Conservation (phyloP, 1,140 invertebrate species). For the Musca domestica region DNA sequence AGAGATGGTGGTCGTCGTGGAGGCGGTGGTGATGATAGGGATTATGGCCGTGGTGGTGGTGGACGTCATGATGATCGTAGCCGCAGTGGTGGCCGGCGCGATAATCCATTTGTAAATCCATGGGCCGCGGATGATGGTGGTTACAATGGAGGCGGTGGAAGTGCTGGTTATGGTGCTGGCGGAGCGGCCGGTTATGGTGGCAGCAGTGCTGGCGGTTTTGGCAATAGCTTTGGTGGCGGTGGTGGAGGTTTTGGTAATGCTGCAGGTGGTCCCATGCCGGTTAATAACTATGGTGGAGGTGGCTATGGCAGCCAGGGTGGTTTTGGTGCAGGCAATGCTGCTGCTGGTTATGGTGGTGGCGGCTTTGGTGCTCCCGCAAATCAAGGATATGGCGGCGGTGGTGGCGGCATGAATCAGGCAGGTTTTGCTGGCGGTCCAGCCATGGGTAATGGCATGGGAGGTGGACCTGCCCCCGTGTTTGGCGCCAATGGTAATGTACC, state of each 20-base stretch:
- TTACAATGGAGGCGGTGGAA: conserved; percentile 37
- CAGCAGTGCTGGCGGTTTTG: conserved; percentile 32
- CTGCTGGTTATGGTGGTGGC: conserved; percentile 36
- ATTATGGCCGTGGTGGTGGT: conserved; percentile 52
- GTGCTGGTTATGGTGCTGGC: conserved; percentile 37
- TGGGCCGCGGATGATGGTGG: conserved; percentile 50
- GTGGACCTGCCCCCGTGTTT: conserved; percentile 23
- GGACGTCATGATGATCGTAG: conserved; percentile 27
- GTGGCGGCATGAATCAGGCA: conserved; percentile 46
- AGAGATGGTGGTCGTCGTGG: conserved; percentile 34
- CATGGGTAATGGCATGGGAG: conserved; percentile 51
- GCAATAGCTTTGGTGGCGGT: conserved; percentile 31
- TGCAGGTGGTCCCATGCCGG: conserved; percentile 23
- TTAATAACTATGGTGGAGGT: conserved; percentile 17
- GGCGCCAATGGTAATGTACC: conserved; percentile 44
- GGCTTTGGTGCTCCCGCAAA: conserved; percentile 48
- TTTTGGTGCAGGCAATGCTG: conserved; percentile 26
- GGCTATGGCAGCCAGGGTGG: conserved; percentile 27
- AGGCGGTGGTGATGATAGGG: conserved; percentile 53
- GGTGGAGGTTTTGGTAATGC: conserved; percentile 16
- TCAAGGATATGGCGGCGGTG: conserved; percentile 41
- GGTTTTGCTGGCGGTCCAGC: conserved; percentile 53
- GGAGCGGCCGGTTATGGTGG: conserved; percentile 47
- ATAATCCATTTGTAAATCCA: conserved; percentile 51
- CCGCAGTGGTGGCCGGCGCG: conserved; percentile 28